Evolutionary conservation across 2,797 vertebrate genomes (phyloP), one percentile per base, ranked within the genome.

Genomic region (Coccyzus lansbergi): DNA sequence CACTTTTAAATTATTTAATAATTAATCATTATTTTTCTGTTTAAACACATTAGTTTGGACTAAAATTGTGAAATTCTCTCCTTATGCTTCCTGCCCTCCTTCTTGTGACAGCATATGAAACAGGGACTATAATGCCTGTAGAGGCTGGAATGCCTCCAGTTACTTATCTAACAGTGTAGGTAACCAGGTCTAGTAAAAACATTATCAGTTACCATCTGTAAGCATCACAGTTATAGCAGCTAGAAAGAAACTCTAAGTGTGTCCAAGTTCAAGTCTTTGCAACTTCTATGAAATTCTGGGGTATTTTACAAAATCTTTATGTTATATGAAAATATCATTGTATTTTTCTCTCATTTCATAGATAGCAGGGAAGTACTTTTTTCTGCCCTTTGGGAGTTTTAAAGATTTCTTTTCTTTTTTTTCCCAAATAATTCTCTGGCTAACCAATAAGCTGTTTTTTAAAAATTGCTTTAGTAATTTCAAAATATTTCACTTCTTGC

Each of bases 281-380:
- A 76, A 72, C 59, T 60, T 82, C 55, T 42, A 4, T 60, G 48
- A 72, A 76, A 91, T 79, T 76, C 51, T 48, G 42, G 16, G 16
- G 25, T 63, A 36, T 87, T 89, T 91, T 65, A 83, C 59, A 74
- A 63, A 55, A 83, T 78, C 51, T 89, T 84, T 63, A 31, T 34
- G 49, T 36, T 88, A 91, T 86, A 67, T 74, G 36, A 91, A 87
- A 88, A 81, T 89, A 72, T 71, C 42, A 15, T 86, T 70, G 48
- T 85, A 51, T 65, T 91, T 94, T 95, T 68, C 51, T 75, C 83
- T 89, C 34, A 48, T 81, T 96, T 87, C 51, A 33, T 29, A 86
- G 31, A 42, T 90, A 44, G n/a, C 55, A 88, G 58, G 10, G 34
- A 92, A 94, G 56, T 70, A 68, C 20, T 69, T 93, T 89, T 80